Conservation (phyloP, 2,113 vertebrate species). For the Paedocypris sp. region DNA sequence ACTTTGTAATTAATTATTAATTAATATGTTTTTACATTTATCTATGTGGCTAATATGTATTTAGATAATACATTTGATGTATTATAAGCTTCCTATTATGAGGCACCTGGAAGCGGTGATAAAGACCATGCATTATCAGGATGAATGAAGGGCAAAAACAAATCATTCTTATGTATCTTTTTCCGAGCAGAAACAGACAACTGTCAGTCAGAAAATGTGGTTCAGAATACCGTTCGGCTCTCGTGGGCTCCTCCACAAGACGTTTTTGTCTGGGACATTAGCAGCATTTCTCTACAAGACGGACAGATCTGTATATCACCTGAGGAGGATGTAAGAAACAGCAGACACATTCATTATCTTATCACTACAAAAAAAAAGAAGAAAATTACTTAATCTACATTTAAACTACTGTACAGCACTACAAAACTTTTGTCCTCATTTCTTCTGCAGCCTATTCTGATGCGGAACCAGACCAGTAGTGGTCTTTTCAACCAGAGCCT, state of each 20-base stretch:
- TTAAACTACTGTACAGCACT: too few relatives aligned
- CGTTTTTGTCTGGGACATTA: slow-evolving; percentile 77
- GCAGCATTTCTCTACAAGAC: slow-evolving; percentile 67
- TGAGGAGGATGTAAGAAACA: slow-evolving; percentile 70
- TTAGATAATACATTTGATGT: too few relatives aligned
- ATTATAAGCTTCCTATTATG: too few relatives aligned
- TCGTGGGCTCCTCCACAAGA: slow-evolving; percentile 53
- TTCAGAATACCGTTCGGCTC: slow-evolving; percentile 18
- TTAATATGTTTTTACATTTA: too few relatives aligned
- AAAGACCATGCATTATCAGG: too few relatives aligned
- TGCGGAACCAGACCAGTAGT: slow-evolving; percentile 55
- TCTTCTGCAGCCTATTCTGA: slow-evolving; percentile 47
- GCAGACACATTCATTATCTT: neutral
- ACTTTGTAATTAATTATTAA: too few relatives aligned
- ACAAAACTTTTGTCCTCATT: neutral
- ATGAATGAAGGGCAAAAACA: too few relatives aligned
- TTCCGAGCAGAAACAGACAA: slow-evolving; percentile 24
- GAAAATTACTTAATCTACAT: too few relatives aligned
- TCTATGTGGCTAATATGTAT: too few relatives aligned
- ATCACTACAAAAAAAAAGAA: too few relatives aligned
- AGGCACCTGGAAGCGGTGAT: too few relatives aligned
- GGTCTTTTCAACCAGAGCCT: slow-evolving; percentile 50
- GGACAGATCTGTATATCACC: slow-evolving; percentile 67
- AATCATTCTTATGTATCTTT: too few relatives aligned
- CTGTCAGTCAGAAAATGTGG: neutral